Base-by-base conservation (phyloP, 92 coral and sea anemone genomes). In the Parazoanthus darwini region DNA sequence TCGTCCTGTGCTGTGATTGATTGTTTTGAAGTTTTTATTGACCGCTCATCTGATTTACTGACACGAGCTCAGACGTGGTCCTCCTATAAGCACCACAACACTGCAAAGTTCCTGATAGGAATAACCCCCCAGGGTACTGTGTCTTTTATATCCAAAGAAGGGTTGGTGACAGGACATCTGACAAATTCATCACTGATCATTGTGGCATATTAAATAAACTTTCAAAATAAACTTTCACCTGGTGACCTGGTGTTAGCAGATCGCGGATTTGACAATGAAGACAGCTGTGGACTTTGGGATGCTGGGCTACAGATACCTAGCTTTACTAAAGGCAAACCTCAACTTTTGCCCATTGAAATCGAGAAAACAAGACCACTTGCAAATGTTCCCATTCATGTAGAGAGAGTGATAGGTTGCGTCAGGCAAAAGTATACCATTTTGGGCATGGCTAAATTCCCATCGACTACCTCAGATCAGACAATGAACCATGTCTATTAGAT, bases 1-100 rank as follows among this genome's bases (percentile, higher is more conserved):
- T 74, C 94, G 56, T 82, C 94, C 26, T 46, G 10, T 46, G 51
- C 51, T 46, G 51, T 46, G 4, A 86, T 93, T 89, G 94, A 93
- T 85, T 93, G 95, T 82, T 93, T 93, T 74, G 94, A 93, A 83
- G 89, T 93, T 13, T 93, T 93, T 73, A 86, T 91, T 50, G 94
- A 93, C 79, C 66, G 90, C 22, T 90, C 91, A 16, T 88, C 94
- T 29, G 67, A 68, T 73, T 74, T 92, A 54, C 85, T 92, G 11
- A 92, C 94, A 26, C 90, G 90, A 54, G 94, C 92, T 36, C 51
- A 92, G 46, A 92, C 90, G 29, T 92, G 89, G 86, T 92, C 94
- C 1, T 92, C 94, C 14, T 58, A 58, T 10, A 58, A 58, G 15
- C 66, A 58, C 66, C 66, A 58, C 66, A 58, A 58, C 66, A 58